Evolutionary conservation across 1,140 invertebrate species (phyloP), one percentile per base, ranked within the genome.

Genomic region (Rhysida immarginata): DNA sequence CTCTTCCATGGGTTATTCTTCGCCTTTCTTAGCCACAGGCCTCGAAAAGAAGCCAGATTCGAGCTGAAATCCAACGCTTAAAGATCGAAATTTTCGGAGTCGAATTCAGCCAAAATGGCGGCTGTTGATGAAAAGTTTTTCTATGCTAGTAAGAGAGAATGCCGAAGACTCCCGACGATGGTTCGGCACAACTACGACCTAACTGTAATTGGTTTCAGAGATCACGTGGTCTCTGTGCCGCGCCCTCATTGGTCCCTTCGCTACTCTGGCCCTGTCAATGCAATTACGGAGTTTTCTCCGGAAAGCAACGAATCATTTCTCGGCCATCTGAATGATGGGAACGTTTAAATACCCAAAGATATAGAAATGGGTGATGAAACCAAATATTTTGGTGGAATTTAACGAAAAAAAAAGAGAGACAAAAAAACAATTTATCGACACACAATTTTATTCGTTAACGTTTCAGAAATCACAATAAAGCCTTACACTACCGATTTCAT

Each of bases 51-150:
- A 74, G 68, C 69, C 74, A 75, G 74, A 72, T n/a, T 41, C 2
- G 27, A 29, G 35, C 14, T 21, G 20, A 48, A 23, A 53, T 44
- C 43, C 48, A 25, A 43, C 29, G 24, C 14, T 44, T 25, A 53
- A 78, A 77, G 74, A 75, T 74, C 74, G 73, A 73, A 78, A 80
- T 76, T 79, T 78, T 75, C 79, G 75, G 74, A 78, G 77, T 80
- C 78, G 78, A 76, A 76, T 75, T 77, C 77, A 78, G 77, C 78
- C 82, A 86, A 86, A 81, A 87, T 87, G 84, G 84, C 84, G 82
- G 83, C 83, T 85, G 82, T 85, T 85, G 83, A 84, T 83, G 82
- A 84, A 79, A 82, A 84, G 79, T 85, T 85, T 84, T 84, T 83
- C 80, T 85, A 84, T 82, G 83, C 82, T 85, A 84, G 84, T 85